Evolutionary conservation across 2,888 invertebrate genomes (phyloP), one percentile per base, ranked within the genome.

Genomic region (Drosophila pseudotalamancana): DNA sequence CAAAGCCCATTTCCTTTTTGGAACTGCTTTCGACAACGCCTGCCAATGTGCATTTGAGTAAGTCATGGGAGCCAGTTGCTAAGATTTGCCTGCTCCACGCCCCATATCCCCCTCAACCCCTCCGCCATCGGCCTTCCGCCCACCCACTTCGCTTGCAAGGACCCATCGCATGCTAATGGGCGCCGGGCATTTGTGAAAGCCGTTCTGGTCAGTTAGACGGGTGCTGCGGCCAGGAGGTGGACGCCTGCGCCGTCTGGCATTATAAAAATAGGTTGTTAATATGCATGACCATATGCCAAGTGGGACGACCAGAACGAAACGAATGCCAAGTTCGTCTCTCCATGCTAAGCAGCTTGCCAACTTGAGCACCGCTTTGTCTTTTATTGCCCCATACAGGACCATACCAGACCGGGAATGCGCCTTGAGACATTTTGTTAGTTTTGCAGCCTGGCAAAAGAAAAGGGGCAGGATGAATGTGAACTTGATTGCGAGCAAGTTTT

Each of bases 261-360:
- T 82, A 73, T 70, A 74, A 78, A 89, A 89, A 82, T 89, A 84
- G 87, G 82, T 86, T 88, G 87, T 89, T 89, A 89, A 89, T 89
- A 89, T 89, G 89, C 89, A 88, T 88, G 89, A 73, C 89, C 88
- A 79, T 84, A 86, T 85, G 87, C 86, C 74, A 73, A 73, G 72
- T 72, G 72, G 74, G 65, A 51, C 59, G 69, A 46, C 45, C 55
- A 31, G 31, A 64, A 32, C 45, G 57, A 27, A 72, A 50, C 59
- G 60, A 73, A 73, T 69, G 73, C 65, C 73, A 65, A 73, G 60
- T 65, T 70, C 50, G 64, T 48, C 56, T 39, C 53, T 31, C 45
- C 31, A 57, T 56, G 63, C 63, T 77, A 75, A 77, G 74, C 77
- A 54, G 51, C 55, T 66, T 73, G 71, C 66, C 65, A 59, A 61